Percentiles rank a stretch among this genome's conserved stretches.
phyloP scores from a whole-genome alignment of 2,797 vertebrate genomes.

The Eulemur rubriventer region DNA sequence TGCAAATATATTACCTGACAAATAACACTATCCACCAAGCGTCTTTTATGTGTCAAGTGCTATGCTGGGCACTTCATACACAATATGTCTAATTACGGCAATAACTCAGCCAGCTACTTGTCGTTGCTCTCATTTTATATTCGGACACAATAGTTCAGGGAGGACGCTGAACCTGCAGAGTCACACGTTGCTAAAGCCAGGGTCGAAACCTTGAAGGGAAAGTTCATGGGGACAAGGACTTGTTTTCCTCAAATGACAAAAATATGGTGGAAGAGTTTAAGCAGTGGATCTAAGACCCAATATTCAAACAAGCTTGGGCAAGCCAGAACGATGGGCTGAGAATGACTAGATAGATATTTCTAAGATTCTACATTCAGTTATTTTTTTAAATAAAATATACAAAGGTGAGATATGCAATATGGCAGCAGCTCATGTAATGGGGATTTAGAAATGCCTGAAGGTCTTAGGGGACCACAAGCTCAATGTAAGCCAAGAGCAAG shows the following conservation, averaged over 20 bases:
- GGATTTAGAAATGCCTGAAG: neutral
- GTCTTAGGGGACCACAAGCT: neutral
- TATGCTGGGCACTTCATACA: neutral
- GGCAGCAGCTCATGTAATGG: neutral
- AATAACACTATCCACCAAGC: slow-evolving; percentile 11
- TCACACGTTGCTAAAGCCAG: neutral
- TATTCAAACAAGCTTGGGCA: neutral
- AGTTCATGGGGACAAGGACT: neutral
- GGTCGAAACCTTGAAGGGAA: neutral
- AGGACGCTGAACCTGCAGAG: neutral
- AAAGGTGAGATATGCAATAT: neutral
- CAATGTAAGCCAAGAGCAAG: neutral
- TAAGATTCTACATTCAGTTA: neutral
- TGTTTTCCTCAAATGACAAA: neutral
- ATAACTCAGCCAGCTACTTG: slow-evolving; percentile 25
- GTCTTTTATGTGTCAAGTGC: neutral
- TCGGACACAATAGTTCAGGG: neutral
- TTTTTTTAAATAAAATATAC: neutral
- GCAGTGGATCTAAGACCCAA: neutral
- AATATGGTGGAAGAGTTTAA: neutral
- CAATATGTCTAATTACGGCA: slow-evolving; percentile 29
- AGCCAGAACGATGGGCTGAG: neutral
- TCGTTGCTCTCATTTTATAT: neutral
- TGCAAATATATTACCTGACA: neutral
- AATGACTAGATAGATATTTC: neutral